Base-by-base conservation (phyloP, 2,888 invertebrate genomes). In the Tillus elongatus region DNA sequence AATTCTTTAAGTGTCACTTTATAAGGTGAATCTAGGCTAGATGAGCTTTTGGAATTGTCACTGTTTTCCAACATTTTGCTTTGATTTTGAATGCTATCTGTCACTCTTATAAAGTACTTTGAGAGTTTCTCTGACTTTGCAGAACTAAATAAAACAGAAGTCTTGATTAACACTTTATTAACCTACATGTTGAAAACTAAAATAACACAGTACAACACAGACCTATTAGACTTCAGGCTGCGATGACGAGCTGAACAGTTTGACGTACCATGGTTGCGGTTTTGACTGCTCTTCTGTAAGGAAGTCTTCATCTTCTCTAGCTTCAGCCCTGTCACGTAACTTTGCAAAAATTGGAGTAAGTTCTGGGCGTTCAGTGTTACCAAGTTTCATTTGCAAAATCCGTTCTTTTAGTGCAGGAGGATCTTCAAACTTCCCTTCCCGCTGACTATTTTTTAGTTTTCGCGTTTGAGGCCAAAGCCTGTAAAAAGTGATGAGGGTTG, bases 381-480 rank as follows among this genome's bases (percentile, higher is more conserved):
- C 28, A n/a, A 34, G 26, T 36, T 43, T 34, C 33, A 43, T 40
- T 8, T 37, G 37, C 12, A 42, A 15, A 9, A 51, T 44, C 14
- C 42, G 52, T 13, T 50, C 42, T 29, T 47, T 35, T 1, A 51
- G 24, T 31, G 45, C 53, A 3, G 46, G 49, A 10, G 60, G 44
- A 15, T 51, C 41, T 15, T 56, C 40, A 40, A 57, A 57, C 43
- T 54, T 56, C 4, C 53, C 56, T n/a, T 49, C 45, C 24, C 37
- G 30, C 15, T 51, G 29, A 4, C 36, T 35, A 15, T 49, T 39
- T 34, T 50, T 59, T 4, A 60, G 29, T 40, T 45, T 51, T 16
- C 45, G 33, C 13, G 53, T 33, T 39, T 42, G 41, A 2, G 58
- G 50, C 56, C 52, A 55, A 31, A 47, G 38, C 37, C 62, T 63